Conservation (phyloP, 2,888 invertebrate genomes). For the Polyommatus iphigenia region DNA sequence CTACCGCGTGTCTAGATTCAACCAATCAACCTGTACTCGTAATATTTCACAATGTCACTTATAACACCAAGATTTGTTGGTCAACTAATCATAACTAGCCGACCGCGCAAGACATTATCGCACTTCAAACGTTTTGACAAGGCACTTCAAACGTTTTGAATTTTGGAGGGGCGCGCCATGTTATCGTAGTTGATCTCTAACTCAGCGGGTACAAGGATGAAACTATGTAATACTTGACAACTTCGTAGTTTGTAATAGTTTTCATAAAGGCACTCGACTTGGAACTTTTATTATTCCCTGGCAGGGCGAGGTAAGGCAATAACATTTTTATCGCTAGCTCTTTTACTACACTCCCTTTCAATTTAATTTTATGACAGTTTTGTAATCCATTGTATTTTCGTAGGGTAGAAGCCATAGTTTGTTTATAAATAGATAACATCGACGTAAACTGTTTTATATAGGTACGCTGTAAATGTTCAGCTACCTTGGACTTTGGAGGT, state of each 20-base stretch:
- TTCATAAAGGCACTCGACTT: constrained; percentile 2
- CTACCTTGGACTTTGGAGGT: not conserved
- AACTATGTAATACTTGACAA: not conserved
- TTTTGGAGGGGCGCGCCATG: too few species aligned
- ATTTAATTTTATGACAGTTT: constrained; percentile 21
- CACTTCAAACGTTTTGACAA: too few species aligned
- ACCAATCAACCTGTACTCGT: too few species aligned
- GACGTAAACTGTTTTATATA: not conserved
- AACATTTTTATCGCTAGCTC: constrained; percentile 10
- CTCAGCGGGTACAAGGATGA: not conserved
- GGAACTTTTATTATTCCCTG: not conserved
- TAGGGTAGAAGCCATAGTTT: not conserved
- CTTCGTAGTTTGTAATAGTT: not conserved
- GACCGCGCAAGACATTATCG: too few species aligned
- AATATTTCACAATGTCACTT: too few species aligned
- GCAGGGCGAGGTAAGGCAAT: not conserved
- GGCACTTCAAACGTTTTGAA: too few species aligned
- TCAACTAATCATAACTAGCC: too few species aligned
- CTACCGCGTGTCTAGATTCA: too few species aligned
- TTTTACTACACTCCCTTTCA: constrained; percentile 24
- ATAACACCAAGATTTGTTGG: too few species aligned
- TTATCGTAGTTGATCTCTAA: too few species aligned
- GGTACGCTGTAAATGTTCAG: not conserved
- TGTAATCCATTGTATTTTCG: constrained; percentile 7
- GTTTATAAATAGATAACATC: constrained; percentile 11